phyloP scores from a whole-genome alignment of 1,140 invertebrate species.

The Macrosteles quadrilineatus region DNA sequence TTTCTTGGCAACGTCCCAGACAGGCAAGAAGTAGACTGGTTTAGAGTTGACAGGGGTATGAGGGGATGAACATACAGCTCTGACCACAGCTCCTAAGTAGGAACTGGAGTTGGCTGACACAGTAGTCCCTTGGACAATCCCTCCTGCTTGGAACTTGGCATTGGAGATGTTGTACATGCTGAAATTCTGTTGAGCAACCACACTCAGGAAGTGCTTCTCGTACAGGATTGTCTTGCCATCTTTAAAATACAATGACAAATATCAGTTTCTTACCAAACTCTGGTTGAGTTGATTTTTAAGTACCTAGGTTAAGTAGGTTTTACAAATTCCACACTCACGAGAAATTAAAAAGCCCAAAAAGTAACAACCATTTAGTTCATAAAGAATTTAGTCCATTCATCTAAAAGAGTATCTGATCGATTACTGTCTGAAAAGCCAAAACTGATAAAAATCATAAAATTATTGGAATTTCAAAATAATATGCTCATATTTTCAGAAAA shows the following conservation, averaged over 20 bases:
- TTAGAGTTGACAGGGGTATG: background rate
- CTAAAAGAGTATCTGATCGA: no score
- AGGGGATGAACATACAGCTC: conserved; percentile 31
- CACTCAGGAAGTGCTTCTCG: conserved; percentile 65
- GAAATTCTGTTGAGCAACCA: conserved; percentile 68
- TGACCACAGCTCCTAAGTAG: conserved; percentile 55
- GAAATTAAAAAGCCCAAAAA: no score
- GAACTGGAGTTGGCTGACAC: conserved; percentile 58
- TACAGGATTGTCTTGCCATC: conserved; percentile 67
- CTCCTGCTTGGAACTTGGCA: background rate
- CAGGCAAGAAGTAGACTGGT: conserved; percentile 57
- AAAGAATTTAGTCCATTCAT: no score
- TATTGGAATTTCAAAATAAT: no score
- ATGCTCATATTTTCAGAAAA: no score
- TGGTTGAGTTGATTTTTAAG: no score
- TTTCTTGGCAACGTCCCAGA: conserved; percentile 59
- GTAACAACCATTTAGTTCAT: no score
- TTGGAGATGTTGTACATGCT: conserved; percentile 62
- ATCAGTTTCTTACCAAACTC: no score
- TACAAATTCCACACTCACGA: no score
- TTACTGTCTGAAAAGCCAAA: no score
- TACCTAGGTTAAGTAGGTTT: no score
- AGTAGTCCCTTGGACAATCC: conserved; percentile 49
- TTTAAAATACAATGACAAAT: conserved; percentile 49
- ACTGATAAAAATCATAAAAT: no score